Percentiles rank a stretch among this genome's conserved stretches.
Evolutionary conservation across 2,888 invertebrate species (phyloP).

Genomic region (Philonicus albiceps): DNA sequence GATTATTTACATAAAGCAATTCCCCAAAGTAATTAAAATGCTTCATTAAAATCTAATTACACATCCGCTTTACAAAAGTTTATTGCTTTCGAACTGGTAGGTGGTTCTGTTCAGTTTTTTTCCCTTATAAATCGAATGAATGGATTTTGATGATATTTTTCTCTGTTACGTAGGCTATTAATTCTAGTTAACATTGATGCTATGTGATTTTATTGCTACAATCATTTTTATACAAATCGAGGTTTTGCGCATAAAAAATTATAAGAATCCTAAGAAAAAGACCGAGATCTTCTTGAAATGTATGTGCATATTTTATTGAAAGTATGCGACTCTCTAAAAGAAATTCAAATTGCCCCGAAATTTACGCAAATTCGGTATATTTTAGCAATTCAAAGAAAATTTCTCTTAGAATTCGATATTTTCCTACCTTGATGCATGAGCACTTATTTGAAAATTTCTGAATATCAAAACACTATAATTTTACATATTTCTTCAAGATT

Average conservation of each 20-base stretch:
- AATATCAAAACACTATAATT: neutral
- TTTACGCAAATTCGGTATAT: neutral
- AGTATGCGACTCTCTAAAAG: neutral
- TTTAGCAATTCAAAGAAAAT: neutral
- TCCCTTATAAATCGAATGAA: neutral
- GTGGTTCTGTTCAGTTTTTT: neutral
- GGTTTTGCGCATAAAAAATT: neutral
- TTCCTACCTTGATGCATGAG: neutral
- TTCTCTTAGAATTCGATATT: neutral
- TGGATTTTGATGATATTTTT: neutral
- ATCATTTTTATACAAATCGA: neutral
- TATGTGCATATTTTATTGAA: neutral
- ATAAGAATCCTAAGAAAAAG: neutral
- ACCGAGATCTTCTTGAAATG: neutral
- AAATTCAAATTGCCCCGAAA: neutral
- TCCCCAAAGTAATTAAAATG: neutral
- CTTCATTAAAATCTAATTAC: neutral
- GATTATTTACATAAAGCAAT: neutral
- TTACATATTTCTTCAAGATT: neutral
- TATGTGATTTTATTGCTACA: too few species aligned
- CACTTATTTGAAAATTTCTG: neutral
- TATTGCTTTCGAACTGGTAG: neutral
- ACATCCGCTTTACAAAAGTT: neutral
- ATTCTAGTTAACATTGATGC: too few species aligned
- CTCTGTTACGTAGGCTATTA: neutral